Conservation (phyloP, 2,797 vertebrate species). For the Australoheros facetus region DNA sequence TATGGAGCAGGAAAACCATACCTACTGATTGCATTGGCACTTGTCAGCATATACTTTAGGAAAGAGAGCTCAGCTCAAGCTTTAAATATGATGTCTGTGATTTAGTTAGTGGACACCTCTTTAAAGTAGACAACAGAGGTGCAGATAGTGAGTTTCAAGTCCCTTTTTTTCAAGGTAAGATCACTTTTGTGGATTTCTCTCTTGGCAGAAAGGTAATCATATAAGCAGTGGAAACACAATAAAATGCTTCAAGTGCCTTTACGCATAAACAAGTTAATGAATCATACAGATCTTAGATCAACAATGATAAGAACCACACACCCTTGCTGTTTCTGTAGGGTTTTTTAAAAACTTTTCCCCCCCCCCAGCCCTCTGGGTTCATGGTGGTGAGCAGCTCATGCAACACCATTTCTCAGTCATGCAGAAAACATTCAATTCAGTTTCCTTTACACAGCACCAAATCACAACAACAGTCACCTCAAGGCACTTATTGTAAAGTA, state of each 20-base stretch:
- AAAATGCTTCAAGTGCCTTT: neutral
- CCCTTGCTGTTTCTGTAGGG: neutral
- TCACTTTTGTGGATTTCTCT: neutral
- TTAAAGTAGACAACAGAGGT: neutral
- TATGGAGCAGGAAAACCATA: conserved; percentile 40
- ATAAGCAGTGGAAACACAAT: neutral
- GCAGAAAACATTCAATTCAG: neutral
- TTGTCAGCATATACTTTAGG: conserved; percentile 42
- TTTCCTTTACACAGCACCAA: too few relatives aligned
- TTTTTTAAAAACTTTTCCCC: neutral
- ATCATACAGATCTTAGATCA: neutral
- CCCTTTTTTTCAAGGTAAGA: neutral
- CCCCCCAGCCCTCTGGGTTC: neutral
- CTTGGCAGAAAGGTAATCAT: neutral
- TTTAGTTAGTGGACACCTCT: neutral
- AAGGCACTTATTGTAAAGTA: too few relatives aligned
- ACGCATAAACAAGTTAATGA: neutral
- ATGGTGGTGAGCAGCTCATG: neutral
- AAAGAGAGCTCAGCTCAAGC: conserved; percentile 8
- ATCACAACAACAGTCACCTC: too few relatives aligned
- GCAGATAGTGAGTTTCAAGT: neutral
- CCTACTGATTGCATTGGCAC: conserved; percentile 44
- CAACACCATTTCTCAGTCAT: neutral
- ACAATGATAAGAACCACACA: neutral
- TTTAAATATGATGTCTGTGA: neutral